Evolutionary conservation across 23 tunicate genomes (phyloP), one percentile per base, ranked within the genome.

Genomic region (Ciona savignyi): DNA sequence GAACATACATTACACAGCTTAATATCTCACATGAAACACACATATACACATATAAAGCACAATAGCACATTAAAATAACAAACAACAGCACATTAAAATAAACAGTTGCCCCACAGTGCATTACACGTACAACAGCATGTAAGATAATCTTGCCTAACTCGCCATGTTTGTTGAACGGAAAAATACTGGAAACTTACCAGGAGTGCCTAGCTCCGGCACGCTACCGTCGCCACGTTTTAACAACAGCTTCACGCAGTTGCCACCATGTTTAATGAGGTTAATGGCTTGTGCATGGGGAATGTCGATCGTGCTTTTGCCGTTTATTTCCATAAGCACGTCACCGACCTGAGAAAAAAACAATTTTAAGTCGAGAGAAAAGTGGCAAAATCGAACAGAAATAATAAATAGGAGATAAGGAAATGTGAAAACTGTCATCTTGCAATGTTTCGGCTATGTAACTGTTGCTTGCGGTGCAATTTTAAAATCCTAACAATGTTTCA

Each of bases 191-290:
- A 42, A 42, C 56, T 42, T 42, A 42, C 56, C 56, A 42, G 56
- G 56, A 72, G 34, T 32, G 77, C 96, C 96, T n/a, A 81, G 69
- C 30, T 93, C 99, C 21, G 99, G 99, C 27, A 94, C 99, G 15
- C 64, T 87, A 1, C 99, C 99, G 62, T 94, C 77, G 20, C 99
- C 99, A 31, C 63, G 73, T 67, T 80, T 70, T 22, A 94, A 63
- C 72, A 83, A 20, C 1, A 94, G 66, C 25, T 75, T 65, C 35
- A 83, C 77, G 0, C 73, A 27, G 0, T 35, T 33, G 9, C 86
- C 86, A 15, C 95, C 86, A 31, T 87, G 86, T 29, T 86, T 86
- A 0, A 94, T 94, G 2, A 77, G 70, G 66, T 68, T 77, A 27
- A 94, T 87, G 9, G 99, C 90, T 75, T 87, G 84, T 1, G 72